A percentile compares a stretch with the other conserved stretches of the same genome.
phyloP scores from a whole-genome alignment of 2,797 vertebrate species.

The Periophthalmus magnuspinnatus region DNA sequence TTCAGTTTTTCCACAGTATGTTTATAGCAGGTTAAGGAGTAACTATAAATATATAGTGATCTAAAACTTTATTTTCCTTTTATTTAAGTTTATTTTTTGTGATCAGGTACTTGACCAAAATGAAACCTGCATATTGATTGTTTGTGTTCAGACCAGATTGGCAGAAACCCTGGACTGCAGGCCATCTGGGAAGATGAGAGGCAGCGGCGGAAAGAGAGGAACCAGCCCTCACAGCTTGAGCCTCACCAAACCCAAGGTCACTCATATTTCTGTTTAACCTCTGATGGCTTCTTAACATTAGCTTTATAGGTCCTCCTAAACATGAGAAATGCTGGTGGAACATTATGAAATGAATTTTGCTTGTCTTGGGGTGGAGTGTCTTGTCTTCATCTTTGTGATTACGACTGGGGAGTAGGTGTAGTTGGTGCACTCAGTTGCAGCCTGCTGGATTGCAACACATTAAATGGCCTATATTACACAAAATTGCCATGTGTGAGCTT shows the following conservation, averaged over 20 bases:
- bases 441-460: too few species aligned
- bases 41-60: not conserved
- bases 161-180: conserved; percentile 92
- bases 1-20: too few species aligned
- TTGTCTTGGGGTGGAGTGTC: too few species aligned
- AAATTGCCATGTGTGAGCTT: too few species aligned
- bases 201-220: conserved; percentile 87
- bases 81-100: not conserved
- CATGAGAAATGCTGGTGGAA: not conserved
- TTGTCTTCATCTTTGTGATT: too few species aligned
- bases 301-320: not conserved
- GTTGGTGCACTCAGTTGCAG: too few species aligned
- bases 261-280: not conserved
- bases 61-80: not conserved
- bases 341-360: too few species aligned
- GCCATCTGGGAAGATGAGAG: conserved; percentile 99
- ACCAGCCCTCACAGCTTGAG: conserved; percentile 86
- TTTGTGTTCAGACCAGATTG: conserved; percentile 86
- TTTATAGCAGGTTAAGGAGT: too few species aligned
- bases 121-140: not conserved
- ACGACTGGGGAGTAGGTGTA: too few species aligned
- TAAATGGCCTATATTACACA: too few species aligned
- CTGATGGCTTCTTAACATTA: not conserved
- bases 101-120: not conserved
- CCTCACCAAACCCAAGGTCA: conserved; percentile 89